Percentiles rank a stretch among this genome's conserved stretches.
phyloP scores from a whole-genome alignment of 2,797 vertebrate species.

The Vespertilio murinus region DNA sequence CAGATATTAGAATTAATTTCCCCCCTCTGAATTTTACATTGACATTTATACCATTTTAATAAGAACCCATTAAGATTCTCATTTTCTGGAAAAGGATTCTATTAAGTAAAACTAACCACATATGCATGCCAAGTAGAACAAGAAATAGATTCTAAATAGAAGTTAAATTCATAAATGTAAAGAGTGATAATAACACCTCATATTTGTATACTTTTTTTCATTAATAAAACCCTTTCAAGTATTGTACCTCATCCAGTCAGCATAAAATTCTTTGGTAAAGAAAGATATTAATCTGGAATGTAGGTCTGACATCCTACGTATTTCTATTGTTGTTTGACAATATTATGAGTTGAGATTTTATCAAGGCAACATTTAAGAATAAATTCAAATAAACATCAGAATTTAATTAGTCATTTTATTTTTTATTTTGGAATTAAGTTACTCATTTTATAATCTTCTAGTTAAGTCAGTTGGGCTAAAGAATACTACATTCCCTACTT shows the following conservation, averaged over 20 bases:
- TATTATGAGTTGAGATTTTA: slow-evolving; percentile 14
- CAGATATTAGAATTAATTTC: slow-evolving; percentile 66
- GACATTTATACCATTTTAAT: slow-evolving; percentile 67
- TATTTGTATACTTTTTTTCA: slow-evolving; percentile 22
- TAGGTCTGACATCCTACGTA: background rate
- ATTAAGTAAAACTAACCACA: slow-evolving; percentile 51
- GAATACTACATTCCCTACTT: background rate
- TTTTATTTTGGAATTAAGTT: slow-evolving; percentile 25
- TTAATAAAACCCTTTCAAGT: slow-evolving; percentile 53
- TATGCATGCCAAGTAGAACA: slow-evolving; percentile 40
- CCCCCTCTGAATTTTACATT: slow-evolving; percentile 52
- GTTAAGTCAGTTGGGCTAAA: background rate
- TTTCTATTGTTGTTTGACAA: slow-evolving; percentile 21
- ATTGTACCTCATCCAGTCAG: slow-evolving; percentile 14
- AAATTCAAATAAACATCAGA: background rate
- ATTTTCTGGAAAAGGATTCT: slow-evolving; percentile 31
- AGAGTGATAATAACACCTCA: background rate
- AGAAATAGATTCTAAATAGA: slow-evolving; percentile 57
- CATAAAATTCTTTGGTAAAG: slow-evolving; percentile 28
- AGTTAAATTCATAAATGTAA: slow-evolving; percentile 55
- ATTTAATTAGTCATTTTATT: background rate
- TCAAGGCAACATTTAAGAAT: slow-evolving; percentile 43
- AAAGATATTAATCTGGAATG: slow-evolving; percentile 29
- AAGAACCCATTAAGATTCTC: slow-evolving; percentile 42
- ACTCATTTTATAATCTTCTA: slow-evolving; percentile 37